Conservation (phyloP, 2,888 invertebrate species). For the Glyphotaelius pellucidus region DNA sequence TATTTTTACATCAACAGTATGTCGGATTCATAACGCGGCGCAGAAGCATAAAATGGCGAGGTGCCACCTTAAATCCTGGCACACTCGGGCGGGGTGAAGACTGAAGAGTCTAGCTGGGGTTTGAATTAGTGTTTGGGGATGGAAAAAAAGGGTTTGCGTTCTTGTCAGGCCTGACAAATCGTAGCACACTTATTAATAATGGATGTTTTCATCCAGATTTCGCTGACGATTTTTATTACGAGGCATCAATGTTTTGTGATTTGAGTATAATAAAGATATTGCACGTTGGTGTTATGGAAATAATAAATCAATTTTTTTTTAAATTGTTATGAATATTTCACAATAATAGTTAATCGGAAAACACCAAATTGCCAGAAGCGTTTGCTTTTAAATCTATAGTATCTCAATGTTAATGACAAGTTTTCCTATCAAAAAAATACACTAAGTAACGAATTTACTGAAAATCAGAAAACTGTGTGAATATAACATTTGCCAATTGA, state of each 20-base stretch:
- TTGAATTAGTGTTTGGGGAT: conserved; percentile 45
- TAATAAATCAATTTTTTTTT: too few species aligned
- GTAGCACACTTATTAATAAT: not conserved
- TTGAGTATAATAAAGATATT: too few species aligned
- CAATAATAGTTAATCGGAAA: too few species aligned
- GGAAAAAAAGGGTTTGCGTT: conserved; percentile 38
- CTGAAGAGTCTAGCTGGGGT: conserved; percentile 6
- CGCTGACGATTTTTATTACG: not conserved
- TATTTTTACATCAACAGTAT: conserved; percentile 41
- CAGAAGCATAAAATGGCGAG: conserved; percentile 21
- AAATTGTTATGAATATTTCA: too few species aligned
- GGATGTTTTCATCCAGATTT: not conserved
- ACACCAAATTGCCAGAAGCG: too few species aligned
- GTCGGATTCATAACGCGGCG: conserved; percentile 25
- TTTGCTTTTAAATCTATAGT: too few species aligned
- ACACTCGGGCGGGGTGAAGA: not conserved
- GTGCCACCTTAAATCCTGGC: conserved; percentile 33
- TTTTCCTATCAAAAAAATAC: too few species aligned
- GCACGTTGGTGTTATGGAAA: too few species aligned
- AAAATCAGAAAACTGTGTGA: too few species aligned
- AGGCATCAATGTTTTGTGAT: not conserved
- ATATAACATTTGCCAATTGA: too few species aligned
- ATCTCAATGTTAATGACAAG: too few species aligned
- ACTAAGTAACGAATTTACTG: too few species aligned
- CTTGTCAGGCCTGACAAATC: conserved; percentile 3